Evolutionary conservation across 2,113 vertebrate genomes (phyloP).

Genomic region (Bubalus kerabau): DNA sequence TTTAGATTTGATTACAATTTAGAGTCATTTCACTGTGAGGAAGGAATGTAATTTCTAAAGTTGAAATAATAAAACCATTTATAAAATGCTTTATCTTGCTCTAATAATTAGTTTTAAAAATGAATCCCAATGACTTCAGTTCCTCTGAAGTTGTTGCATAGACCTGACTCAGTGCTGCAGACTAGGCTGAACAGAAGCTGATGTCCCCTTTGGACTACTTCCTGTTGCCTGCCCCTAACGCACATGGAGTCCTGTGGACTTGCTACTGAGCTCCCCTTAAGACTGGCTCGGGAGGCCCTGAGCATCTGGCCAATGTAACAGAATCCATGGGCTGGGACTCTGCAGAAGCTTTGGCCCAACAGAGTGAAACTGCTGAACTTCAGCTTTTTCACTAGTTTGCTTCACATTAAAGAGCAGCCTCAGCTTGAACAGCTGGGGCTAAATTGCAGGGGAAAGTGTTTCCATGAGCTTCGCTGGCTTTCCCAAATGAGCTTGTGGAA

Average conservation of each 20-base stretch:
- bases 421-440: conserved; percentile 74
- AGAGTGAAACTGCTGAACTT: conserved; percentile 73
- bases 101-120: conserved; percentile 43
- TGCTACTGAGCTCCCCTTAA: conserved; percentile 22
- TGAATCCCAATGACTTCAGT: neutral
- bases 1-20: conserved; percentile 75
- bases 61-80: neutral
- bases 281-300: conserved; percentile 12
- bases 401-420: conserved; percentile 70
- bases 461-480: conserved; percentile 53
- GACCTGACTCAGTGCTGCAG: neutral
- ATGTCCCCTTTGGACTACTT: neutral
- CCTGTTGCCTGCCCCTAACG: neutral
- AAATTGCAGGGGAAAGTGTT: conserved; percentile 64
- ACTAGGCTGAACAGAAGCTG: neutral
- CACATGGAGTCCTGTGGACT: conserved; percentile 21
- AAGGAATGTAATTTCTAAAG: conserved; percentile 46
- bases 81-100: conserved; percentile 34
- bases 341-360: conserved; percentile 63
- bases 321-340: conserved; percentile 56
- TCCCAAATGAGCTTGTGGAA: conserved; percentile 42
- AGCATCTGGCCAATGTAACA: conserved; percentile 62
- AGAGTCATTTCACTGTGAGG: conserved; percentile 54
- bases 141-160: neutral
- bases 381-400: conserved; percentile 62